Percentiles rank a stretch among this genome's conserved stretches.
These are phyloP conservation scores for Synanthedon vespiformis DNA, from an alignment of 2,888 invertebrate species.

Conservation along the genomic window DNA sequence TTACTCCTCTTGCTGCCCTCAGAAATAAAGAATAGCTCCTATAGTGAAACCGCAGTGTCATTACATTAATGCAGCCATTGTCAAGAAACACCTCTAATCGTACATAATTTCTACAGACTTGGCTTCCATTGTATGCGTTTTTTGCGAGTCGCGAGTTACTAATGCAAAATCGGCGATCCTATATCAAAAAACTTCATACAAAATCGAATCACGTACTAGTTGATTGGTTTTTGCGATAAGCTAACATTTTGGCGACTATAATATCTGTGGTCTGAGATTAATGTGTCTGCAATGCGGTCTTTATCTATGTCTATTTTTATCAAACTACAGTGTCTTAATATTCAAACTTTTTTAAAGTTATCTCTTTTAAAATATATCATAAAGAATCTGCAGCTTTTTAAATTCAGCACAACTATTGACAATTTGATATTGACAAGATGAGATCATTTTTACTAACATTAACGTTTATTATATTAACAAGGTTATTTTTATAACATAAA, in stretches of 20 bases:
- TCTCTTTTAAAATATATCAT: too few species aligned
- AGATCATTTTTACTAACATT: too few species aligned
- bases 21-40: not conserved
- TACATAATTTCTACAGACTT: slow-evolving; percentile 34
- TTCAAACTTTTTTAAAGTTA: too few species aligned
- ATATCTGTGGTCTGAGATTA: slow-evolving; percentile 12
- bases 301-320: slow-evolving; percentile 3
- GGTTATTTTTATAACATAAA: too few species aligned
- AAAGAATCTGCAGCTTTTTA: too few species aligned
- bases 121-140: slow-evolving; percentile 36
- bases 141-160: slow-evolving; percentile 33
- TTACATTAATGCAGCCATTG: slow-evolving; percentile 19
- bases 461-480: too few species aligned
- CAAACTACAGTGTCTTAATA: too few species aligned
- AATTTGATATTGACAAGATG: too few species aligned
- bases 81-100: slow-evolving; percentile 21
- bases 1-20: too few species aligned
- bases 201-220: slow-evolving; percentile 55
- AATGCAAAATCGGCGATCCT: slow-evolving; percentile 15
- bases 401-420: too few species aligned
- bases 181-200: slow-evolving; percentile 7
- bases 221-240: slow-evolving; percentile 43
- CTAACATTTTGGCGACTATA: slow-evolving; percentile 23
- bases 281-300: slow-evolving; percentile 7
- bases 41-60: slow-evolving; percentile 24